Base-by-base conservation (phyloP, 2,888 invertebrate genomes). In the Sarcophaga variegata region DNA sequence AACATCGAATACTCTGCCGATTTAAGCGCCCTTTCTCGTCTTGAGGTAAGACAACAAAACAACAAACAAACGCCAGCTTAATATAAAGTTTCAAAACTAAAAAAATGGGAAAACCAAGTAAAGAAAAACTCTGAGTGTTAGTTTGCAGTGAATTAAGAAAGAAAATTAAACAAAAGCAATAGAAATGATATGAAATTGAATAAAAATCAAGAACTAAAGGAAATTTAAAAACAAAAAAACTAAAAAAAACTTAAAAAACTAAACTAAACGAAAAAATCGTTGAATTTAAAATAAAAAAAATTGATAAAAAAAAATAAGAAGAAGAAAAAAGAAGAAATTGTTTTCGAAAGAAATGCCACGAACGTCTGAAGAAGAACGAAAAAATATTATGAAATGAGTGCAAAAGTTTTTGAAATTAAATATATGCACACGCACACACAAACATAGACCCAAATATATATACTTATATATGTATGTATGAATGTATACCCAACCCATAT, bases 1-100 rank as follows among this genome's bases (percentile, higher is more conserved):
- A 97, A 96, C 96, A 97, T 98, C 95, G 98, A 98, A 95, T 98
- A 98, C 95, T 96, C 96, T 95, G 96, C 97, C 95, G 98, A 98
- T 95, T 95, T 98, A 94, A 97, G 97, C 95, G 97, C 97, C 94
- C 96, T 98, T 94, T 96, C 97, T 95, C 97, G 98, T 94, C 96
- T 98, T 95, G 98, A 98, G 97, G 98, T 98, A 97, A 95, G 95
- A 92, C 93, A 71, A 14, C 47, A 80, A 70, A 86, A 78, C 75
- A 81, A 54, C 25, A 8, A 76, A 87, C 84, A 87, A 63, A 27
- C 12, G 77, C 47, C 20, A 67, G 66, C n/a, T 71, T 54, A 54
- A 22, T 11, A 37, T 3, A 25, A n/a, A 8, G 25, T 49, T 49
- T n/a, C 2, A 49, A 25, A 74, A 25, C 20, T 22, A 1, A 22